Evolutionary conservation across 35 echinoderm and acorn worm species (phyloP).

Genomic region (Ptychodera flava): DNA sequence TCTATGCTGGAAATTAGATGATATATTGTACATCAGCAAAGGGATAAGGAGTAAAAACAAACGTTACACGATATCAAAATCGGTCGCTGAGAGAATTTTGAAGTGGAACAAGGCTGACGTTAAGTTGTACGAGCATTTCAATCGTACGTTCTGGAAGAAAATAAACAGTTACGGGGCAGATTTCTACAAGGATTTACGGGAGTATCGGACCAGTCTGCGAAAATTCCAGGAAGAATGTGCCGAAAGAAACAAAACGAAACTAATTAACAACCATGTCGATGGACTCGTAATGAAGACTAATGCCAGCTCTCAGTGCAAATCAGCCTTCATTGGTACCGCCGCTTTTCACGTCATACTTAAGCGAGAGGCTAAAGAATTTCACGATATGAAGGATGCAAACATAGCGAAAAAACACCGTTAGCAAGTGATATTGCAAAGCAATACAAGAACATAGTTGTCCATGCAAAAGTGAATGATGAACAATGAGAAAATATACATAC

Average conservation of each 20-base stretch:
- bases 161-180: constrained; percentile 18
- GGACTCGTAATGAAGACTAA: constrained; percentile 19
- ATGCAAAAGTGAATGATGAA: too few relatives aligned
- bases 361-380: too few relatives aligned
- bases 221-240: background rate
- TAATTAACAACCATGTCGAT: constrained; percentile 8
- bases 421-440: too few relatives aligned
- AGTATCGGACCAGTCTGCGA: background rate
- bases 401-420: too few relatives aligned
- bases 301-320: too few relatives aligned
- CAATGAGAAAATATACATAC: too few relatives aligned
- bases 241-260: background rate
- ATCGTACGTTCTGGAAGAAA: constrained; percentile 25
- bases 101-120: constrained; percentile 30
- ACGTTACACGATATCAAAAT: background rate
- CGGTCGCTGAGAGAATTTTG: background rate
- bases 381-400: too few relatives aligned
- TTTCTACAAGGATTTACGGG: constrained; percentile 14
- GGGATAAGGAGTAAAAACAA: background rate
- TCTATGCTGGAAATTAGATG: constrained; percentile 13
- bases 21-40: constrained; percentile 8
- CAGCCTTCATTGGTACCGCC: too few relatives aligned
- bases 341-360: too few relatives aligned
- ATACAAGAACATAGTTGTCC: too few relatives aligned
- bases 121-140: constrained; percentile 32